Evolutionary conservation across 2,113 vertebrate species (phyloP).

Genomic region (Ibidorhyncha struthersii): DNA sequence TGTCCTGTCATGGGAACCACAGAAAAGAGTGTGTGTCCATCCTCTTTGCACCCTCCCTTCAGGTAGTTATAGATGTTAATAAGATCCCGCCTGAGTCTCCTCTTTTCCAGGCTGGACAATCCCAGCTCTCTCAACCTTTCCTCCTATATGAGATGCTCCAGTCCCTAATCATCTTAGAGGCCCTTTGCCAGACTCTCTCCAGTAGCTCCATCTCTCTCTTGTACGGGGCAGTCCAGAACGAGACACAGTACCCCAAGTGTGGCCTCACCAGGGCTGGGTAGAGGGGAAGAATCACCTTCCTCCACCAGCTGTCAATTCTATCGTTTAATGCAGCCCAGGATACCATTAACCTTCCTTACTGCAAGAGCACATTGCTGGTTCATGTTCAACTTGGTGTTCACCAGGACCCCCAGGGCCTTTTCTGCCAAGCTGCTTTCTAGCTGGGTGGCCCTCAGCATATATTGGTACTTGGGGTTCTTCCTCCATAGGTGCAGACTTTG

Average conservation of each 20-base stretch:
- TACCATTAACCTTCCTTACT: background rate
- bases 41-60: background rate
- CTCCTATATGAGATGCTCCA: background rate
- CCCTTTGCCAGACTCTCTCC: background rate
- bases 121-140: background rate
- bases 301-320: background rate
- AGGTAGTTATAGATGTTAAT: background rate
- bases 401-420: background rate
- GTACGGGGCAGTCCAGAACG: background rate
- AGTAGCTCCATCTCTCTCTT: background rate
- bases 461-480: background rate
- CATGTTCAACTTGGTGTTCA: background rate
- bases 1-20: background rate
- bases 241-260: background rate
- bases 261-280: background rate
- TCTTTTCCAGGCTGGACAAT: background rate
- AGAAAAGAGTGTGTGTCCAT: accelerated
- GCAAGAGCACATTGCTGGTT: background rate
- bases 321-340: background rate
- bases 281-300: background rate
- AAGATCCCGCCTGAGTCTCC: background rate
- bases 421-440: background rate
- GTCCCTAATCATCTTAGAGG: background rate
- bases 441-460: background rate
- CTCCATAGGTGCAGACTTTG: background rate